Base-by-base conservation (phyloP, 2,113 vertebrate species). In the Solea solea region DNA sequence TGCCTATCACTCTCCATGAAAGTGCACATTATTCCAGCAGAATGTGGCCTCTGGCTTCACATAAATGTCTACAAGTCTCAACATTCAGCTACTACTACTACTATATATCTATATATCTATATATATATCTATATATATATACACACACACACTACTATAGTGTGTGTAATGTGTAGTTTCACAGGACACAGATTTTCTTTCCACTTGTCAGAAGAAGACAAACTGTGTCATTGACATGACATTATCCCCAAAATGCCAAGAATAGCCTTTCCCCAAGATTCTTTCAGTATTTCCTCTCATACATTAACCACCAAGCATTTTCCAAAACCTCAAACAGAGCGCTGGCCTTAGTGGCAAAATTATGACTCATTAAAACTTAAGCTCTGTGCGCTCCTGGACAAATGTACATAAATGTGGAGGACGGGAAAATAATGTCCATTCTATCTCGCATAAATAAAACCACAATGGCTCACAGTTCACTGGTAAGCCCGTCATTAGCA, bases 401-500 rank as follows among this genome's bases (percentile, higher is more conserved):
- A 78, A 74, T 16, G 45, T 7, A 65, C 25, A 53, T 16, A 15
- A 78, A n/a, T 4, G 16, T 81, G 34, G 55, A 25, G 49, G 72
- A 75, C 13, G 49, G 53, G 53, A 45, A 80, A 81, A 82, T 53
- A 76, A 69, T 51, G 58, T 74, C 71, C 39, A 72, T 61, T 75
- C 64, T 54, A 66, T 46, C 28, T 63, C 51, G 46, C 52, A 59
- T 66, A 81, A 60, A 80, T 63, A 71, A 64, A 82, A 78, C 65
- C 51, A 74, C 81, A 86, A 85, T 70, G 77, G 66, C 76, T 63
- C 78, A 72, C 75, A 81, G 84, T 88, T 78, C 56, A 78, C 77
- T 76, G 66, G 73, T 81, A 69, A 86, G 81, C 81, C 60, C 27
- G 48, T 72, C 86, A 89, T 91, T 90, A 90, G 88, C 85, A 90